Evolutionary conservation across 2,888 invertebrate species (phyloP), one percentile per base, ranked within the genome.

Genomic region (Watsonalla cultraria): DNA sequence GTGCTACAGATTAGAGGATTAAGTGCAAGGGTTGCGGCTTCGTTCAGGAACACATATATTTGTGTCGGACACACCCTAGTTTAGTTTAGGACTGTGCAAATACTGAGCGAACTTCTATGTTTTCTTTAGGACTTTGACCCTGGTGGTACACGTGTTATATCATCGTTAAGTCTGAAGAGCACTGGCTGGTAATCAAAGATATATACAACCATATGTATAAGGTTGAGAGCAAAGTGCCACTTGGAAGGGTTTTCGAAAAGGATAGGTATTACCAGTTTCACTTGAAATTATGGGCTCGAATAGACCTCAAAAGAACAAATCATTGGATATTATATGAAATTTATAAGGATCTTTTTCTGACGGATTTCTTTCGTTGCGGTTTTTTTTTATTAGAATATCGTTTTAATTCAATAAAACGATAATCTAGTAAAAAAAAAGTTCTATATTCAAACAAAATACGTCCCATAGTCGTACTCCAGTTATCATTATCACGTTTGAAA

Each of bases 401-500:
- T n/a, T n/a, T n/a, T n/a, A n/a, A n/a, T n/a, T n/a, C n/a, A n/a
- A n/a, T n/a, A n/a, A n/a, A n/a, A n/a, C n/a, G n/a, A n/a, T n/a
- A n/a, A n/a, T n/a, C n/a, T n/a, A n/a, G n/a, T n/a, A n/a, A 24
- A 5, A 8, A 33, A 33, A 13, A 13, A n/a, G 33, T 47, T 34
- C 13, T 6, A 59, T 48, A 55, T 70, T 64, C 59, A 70, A 70
- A 66, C 62, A 65, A 61, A 63, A 59, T 62, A 60, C 67, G 59
- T 61, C 73, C 81, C 80, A 85, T 42, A 42, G 42, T 82, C 82
- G 14, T 14, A 14, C 49, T 49, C 14, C 85, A 82, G 84, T 87
- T 88, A 88, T 86, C 88, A 88, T 87, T 87, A 89, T 86, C 88
- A 86, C 87, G 80, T 87, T 86, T 82, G 83, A 84, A 88, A 87